Conservation (phyloP, 2,797 vertebrate species). For the Acipenser ruthenus region DNA sequence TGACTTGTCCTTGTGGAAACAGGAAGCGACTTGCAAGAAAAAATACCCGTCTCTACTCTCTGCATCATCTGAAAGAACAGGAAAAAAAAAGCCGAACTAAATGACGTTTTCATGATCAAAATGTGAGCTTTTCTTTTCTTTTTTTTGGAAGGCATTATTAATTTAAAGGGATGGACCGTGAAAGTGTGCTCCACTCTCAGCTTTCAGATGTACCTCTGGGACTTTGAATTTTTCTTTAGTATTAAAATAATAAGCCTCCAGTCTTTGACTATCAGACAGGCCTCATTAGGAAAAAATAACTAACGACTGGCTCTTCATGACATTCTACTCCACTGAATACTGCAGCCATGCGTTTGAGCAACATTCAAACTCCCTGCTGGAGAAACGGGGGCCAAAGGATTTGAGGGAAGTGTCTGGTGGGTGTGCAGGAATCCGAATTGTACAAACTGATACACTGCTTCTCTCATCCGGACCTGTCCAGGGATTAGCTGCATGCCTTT, state of each 20-base stretch:
- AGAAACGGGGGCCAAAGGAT: conserved; percentile 1
- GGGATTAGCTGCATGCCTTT: conserved; percentile 2
- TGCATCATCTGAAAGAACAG: too few relatives aligned
- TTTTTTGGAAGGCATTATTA: too few relatives aligned
- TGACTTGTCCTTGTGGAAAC: too few relatives aligned
- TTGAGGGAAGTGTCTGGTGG: neutral
- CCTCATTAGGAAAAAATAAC: neutral
- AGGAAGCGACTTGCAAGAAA: too few relatives aligned
- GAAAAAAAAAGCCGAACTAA: too few relatives aligned
- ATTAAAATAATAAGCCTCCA: conserved; percentile 4
- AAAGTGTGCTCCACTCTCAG: neutral
- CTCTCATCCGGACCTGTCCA: neutral
- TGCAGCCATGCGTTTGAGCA: neutral
- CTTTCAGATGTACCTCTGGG: neutral
- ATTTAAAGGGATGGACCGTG: too few relatives aligned
- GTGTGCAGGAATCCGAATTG: conserved; percentile 1
- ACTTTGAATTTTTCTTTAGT: neutral
- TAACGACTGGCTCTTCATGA: neutral
- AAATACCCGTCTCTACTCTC: too few relatives aligned
- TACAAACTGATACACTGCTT: conserved; percentile 2
- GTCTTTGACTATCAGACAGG: neutral
- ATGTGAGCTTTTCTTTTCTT: too few relatives aligned
- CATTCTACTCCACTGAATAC: neutral
- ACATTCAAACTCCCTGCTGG: neutral
- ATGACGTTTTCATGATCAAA: too few relatives aligned